These are phyloP conservation scores for Percina caprodes DNA, from an alignment of 2,113 vertebrate species.

Conservation along the genomic window DNA sequence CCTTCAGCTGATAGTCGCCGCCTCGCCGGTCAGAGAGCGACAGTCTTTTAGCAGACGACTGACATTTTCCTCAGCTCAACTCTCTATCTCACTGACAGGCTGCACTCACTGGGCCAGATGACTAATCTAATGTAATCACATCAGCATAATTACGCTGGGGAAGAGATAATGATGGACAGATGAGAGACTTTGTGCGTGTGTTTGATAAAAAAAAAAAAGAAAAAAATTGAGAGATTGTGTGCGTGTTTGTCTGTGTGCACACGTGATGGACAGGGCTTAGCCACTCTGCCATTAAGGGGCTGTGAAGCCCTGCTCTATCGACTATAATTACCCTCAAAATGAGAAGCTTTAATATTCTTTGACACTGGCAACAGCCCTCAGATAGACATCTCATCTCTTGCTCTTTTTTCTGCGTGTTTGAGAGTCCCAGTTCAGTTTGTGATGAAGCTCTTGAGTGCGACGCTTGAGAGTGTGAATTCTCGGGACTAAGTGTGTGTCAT, in stretches of 20 bases:
- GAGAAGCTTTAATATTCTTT: constrained; percentile 80
- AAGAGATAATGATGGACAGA: constrained; percentile 80
- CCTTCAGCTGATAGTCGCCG: constrained; percentile 30
- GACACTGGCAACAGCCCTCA: constrained; percentile 67
- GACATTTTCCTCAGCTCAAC: constrained; percentile 65
- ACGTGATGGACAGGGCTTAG: constrained; percentile 80
- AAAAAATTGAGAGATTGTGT: constrained; percentile 46
- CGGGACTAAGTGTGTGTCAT: constrained; percentile 63
- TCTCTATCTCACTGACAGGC: constrained; percentile 74
- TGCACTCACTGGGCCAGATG: constrained; percentile 78
- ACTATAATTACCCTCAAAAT: constrained; percentile 79
- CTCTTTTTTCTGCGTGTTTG: constrained; percentile 58
- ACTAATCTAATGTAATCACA: constrained; percentile 85
- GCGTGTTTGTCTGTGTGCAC: constrained; percentile 69
- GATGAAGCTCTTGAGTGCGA: constrained; percentile 61
- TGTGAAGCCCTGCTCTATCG: constrained; percentile 73
- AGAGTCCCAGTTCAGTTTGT: constrained; percentile 67
- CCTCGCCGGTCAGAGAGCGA: constrained; percentile 45
- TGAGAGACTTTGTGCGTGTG: constrained; percentile 64
- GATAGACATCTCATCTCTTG: constrained; percentile 77
- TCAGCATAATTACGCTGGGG: constrained; percentile 83
- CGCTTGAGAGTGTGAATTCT: constrained; percentile 59
- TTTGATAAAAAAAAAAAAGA: constrained; percentile 52
- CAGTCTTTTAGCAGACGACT: constrained; percentile 62
- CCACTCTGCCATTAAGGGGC: constrained; percentile 75